Percentiles rank a stretch among this genome's conserved stretches.
phyloP scores from a whole-genome alignment of 2,888 invertebrate genomes.

The Philopedon plagiatum region DNA sequence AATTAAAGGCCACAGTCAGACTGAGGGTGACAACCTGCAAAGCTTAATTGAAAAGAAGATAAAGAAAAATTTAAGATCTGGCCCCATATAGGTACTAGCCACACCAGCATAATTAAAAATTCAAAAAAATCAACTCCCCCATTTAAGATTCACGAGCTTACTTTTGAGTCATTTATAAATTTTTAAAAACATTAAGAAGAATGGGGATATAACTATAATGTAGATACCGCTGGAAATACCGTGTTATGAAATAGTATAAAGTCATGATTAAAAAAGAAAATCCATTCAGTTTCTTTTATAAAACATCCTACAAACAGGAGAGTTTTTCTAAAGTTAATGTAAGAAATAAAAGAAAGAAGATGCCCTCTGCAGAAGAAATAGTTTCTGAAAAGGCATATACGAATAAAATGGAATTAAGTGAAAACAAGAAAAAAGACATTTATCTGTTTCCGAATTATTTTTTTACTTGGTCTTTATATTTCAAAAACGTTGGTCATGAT shows the following conservation, averaged over 20 bases:
- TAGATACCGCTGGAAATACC: conserved; percentile 1
- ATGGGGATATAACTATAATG: conserved; percentile 16
- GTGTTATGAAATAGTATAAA: conserved; percentile 11
- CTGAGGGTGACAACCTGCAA: conserved; percentile 22
- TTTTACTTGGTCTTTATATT: too few species aligned
- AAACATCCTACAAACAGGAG: conserved; percentile 16
- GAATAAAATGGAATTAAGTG: conserved; percentile 4
- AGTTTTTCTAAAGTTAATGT: not conserved
- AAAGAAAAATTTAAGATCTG: conserved; percentile 18
- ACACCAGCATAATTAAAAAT: conserved; percentile 20
- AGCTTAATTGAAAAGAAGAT: conserved; percentile 6
- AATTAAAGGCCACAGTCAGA: conserved; percentile 16
- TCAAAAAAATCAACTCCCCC: conserved; percentile 15
- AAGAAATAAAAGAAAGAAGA: conserved; percentile 11
- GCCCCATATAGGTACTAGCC: conserved; percentile 16
- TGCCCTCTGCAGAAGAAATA: not conserved
- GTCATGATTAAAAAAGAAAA: conserved; percentile 20
- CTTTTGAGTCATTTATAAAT: too few species aligned
- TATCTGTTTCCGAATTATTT: too few species aligned
- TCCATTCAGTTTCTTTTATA: conserved; percentile 1
- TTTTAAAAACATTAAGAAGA: conserved; percentile 25
- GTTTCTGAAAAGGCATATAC: not conserved
- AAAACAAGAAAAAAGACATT: conserved; percentile 20
- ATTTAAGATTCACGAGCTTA: conserved; percentile 10
- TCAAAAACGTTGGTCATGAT: too few species aligned